Evolutionary conservation across 2,113 vertebrate species (phyloP).

Genomic region (Misgurnus anguillicaudatus): DNA sequence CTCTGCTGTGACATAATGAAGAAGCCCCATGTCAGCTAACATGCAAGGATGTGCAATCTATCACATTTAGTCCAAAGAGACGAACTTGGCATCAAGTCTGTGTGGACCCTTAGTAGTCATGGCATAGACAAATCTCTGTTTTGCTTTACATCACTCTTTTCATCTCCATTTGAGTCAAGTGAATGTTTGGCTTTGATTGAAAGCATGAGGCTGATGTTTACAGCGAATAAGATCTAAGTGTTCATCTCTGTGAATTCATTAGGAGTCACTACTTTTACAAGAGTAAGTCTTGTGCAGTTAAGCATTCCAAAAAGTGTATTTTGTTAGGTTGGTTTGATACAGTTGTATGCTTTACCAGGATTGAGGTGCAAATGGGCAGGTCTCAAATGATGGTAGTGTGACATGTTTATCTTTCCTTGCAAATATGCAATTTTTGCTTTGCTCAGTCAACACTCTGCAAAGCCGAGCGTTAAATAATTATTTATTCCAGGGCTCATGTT

Average conservation of each 20-base stretch:
- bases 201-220: neutral
- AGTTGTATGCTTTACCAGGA: neutral
- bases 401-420: slow-evolving; percentile 28
- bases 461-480: too few relatives aligned
- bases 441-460: slow-evolving; percentile 1
- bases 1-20: slow-evolving; percentile 16
- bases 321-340: neutral
- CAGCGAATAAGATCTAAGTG: too few relatives aligned
- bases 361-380: neutral
- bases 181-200: neutral
- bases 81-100: slow-evolving; percentile 7
- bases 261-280: too few relatives aligned
- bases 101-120: neutral
- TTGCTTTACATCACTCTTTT: neutral
- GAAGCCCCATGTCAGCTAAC: slow-evolving; percentile 13
- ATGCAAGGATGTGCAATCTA: slow-evolving; percentile 13
- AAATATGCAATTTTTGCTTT: neutral
- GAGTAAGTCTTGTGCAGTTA: neutral
- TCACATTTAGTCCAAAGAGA: slow-evolving; percentile 9
- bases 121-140: neutral
- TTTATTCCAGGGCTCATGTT: too few relatives aligned
- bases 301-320: neutral
- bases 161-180: neutral
- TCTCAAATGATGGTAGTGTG: neutral
- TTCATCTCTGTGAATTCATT: too few relatives aligned